Conservation (phyloP, 2,797 vertebrate genomes). For the Melanotaenia parkinsoni region DNA sequence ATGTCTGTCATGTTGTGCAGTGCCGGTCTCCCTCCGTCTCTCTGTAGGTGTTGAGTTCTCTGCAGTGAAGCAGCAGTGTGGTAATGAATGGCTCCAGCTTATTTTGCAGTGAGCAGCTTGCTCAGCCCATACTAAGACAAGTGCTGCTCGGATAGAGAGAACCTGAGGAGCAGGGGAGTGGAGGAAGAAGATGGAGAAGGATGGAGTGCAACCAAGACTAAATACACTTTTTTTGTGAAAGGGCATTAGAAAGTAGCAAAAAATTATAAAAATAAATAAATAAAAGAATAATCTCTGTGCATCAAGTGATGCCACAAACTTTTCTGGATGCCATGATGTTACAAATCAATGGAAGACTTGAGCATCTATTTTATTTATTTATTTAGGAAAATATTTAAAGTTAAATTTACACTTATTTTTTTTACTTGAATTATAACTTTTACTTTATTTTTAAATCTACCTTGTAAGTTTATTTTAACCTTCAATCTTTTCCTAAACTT, state of each 20-base stretch:
- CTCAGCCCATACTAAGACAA: conserved; percentile 43
- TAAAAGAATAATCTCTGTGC: too few relatives aligned
- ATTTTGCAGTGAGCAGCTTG: conserved; percentile 53
- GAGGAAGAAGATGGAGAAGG: neutral
- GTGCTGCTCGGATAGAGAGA: neutral
- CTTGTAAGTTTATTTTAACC: too few relatives aligned
- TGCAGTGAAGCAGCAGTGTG: conserved; percentile 59
- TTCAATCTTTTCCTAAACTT: too few relatives aligned
- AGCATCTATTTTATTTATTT: too few relatives aligned
- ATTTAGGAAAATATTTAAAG: too few relatives aligned
- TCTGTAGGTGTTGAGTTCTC: conserved; percentile 34
- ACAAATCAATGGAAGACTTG: too few relatives aligned
- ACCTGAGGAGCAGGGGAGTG: neutral
- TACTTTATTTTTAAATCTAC: too few relatives aligned
- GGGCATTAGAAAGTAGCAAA: neutral
- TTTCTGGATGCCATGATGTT: too few relatives aligned
- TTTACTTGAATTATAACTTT: too few relatives aligned
- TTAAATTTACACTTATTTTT: too few relatives aligned
- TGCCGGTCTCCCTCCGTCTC: conserved; percentile 11
- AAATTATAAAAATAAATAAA: neutral
- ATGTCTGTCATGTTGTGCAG: conserved; percentile 41
- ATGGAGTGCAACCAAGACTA: neutral
- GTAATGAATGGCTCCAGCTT: conserved; percentile 52
- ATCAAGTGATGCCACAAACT: too few relatives aligned
- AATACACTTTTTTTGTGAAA: neutral